Evolutionary conservation across 2,113 vertebrate genomes (phyloP).

Genomic region (Rhinichthys klamathensis): DNA sequence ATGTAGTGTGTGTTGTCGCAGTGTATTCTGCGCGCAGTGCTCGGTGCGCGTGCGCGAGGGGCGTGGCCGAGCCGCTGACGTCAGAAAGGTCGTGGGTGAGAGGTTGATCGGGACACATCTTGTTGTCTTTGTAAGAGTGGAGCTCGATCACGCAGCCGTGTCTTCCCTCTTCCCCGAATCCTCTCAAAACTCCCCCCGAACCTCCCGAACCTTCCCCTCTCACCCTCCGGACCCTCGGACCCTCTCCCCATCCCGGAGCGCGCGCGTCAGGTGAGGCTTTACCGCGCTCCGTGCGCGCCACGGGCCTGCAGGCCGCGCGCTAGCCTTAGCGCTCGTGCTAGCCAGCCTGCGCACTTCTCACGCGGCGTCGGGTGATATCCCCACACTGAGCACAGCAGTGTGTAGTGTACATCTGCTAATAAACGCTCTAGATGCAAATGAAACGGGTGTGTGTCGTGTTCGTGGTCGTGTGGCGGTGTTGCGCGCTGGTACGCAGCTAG

Average conservation of each 20-base stretch:
- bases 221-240: conserved; percentile 81
- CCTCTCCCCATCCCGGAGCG: conserved; percentile 75
- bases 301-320: conserved; percentile 26
- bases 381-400: not conserved
- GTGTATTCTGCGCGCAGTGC: not conserved
- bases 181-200: conserved; percentile 83
- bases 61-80: conserved; percentile 21
- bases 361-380: not conserved
- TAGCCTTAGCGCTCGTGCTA: conserved; percentile 12
- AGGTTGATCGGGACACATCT: conserved; percentile 56
- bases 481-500: not conserved
- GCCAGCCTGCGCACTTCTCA: not conserved
- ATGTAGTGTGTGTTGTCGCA: not conserved
- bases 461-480: too few relatives aligned
- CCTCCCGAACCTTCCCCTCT: conserved; percentile 82
- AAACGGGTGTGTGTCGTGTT: not conserved
- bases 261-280: conserved; percentile 57
- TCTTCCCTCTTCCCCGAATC: conserved; percentile 83
- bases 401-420: not conserved
- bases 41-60: not conserved
- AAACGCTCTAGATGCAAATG: not conserved
- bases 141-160: conserved; percentile 78
- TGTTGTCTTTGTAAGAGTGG: conserved; percentile 71
- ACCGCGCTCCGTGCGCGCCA: not conserved
- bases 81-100: conserved; percentile 54